Percentiles rank a stretch among this genome's conserved stretches.
These are phyloP conservation scores for Panulirus ornatus DNA, from an alignment of 1,140 invertebrate species.

Conservation along the genomic window DNA sequence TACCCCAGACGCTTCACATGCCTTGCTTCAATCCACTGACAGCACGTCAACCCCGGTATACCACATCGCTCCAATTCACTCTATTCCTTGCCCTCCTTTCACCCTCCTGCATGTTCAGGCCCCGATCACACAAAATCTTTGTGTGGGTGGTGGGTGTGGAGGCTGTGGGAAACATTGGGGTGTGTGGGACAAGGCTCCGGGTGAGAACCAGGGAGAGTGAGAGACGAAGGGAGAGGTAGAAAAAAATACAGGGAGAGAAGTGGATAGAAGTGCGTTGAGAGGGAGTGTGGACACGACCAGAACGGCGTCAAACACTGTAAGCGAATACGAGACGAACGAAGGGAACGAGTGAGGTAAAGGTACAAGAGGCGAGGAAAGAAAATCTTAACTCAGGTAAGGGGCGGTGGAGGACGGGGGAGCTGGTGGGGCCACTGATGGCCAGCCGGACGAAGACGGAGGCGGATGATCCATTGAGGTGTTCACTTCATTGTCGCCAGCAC, in stretches of 20 bases:
- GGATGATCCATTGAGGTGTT: slow-evolving; percentile 17
- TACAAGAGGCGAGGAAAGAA: neutral
- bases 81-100: no score
- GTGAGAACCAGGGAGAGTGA: no score
- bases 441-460: neutral
- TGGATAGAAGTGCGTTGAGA: neutral
- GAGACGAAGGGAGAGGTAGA: neutral
- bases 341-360: neutral
- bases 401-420: neutral
- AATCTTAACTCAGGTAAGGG: no score
- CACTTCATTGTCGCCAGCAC: neutral
- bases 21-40: no score
- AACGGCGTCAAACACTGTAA: neutral
- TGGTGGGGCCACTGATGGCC: neutral
- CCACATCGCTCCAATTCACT: no score
- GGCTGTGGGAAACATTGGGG: no score
- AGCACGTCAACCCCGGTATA: no score
- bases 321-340: neutral
- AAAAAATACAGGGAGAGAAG: neutral
- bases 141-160: neutral
- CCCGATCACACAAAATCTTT: no score
- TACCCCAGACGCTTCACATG: no score
- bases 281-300: no score
- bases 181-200: no score
- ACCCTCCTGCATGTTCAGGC: no score